Percentiles rank a stretch among this genome's conserved stretches.
Conservation (phyloP, 1,140 invertebrate genomes). For the Psix sp. region DNA sequence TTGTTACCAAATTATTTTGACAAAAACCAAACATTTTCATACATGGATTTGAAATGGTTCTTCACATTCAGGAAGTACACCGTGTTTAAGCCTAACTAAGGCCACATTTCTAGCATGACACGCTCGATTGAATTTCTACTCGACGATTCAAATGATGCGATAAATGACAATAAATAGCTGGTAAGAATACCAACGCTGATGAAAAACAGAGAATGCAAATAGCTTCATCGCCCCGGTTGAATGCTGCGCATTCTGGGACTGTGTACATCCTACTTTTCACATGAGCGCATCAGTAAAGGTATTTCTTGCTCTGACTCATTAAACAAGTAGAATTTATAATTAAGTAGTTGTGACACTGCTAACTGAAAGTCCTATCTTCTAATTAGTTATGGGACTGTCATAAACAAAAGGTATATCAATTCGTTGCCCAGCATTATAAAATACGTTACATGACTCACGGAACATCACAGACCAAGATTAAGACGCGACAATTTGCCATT, state of each 20-base stretch:
- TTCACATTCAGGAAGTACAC: too few species aligned
- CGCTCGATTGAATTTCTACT: background rate
- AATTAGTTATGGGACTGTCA: conserved; percentile 46
- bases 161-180: conserved; percentile 21
- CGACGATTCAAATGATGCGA: conserved; percentile 17
- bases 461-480: conserved; percentile 27
- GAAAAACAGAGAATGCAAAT: conserved; percentile 44
- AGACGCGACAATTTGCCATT: conserved; percentile 20
- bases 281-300: conserved; percentile 47
- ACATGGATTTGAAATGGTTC: too few species aligned
- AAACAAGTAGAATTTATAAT: conserved; percentile 56
- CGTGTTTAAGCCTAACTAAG: too few species aligned
- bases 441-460: conserved; percentile 26
- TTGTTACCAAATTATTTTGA: too few species aligned
- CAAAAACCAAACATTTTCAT: too few species aligned
- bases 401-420: conserved; percentile 45
- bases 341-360: conserved; percentile 53
- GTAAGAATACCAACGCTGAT: conserved; percentile 38
- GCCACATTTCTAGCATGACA: too few species aligned
- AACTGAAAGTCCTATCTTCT: conserved; percentile 48
- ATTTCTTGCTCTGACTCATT: conserved; percentile 49
- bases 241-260: conserved; percentile 20
- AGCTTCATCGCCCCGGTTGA: conserved; percentile 29
- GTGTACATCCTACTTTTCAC: conserved; percentile 43
- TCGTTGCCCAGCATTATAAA: conserved; percentile 31